Evolutionary conservation across 2,113 vertebrate genomes (phyloP), one percentile per base, ranked within the genome.

Genomic region (Calyptommatus sinebrachiatus): DNA sequence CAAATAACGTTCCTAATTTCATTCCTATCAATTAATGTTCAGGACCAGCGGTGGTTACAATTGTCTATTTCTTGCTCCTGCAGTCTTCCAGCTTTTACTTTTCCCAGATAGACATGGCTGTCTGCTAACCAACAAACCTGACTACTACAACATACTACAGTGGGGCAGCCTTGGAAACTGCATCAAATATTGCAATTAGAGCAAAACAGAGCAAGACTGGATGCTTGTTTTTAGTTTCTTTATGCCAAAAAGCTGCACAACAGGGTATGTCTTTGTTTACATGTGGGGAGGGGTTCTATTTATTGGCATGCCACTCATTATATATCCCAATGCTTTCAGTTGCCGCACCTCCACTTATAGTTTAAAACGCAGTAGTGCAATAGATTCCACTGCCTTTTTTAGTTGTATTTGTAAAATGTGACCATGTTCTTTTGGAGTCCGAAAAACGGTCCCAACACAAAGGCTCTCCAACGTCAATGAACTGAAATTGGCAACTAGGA

Each of bases 391-490:
- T 29, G 29, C 53, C 72, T 74, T 20, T 28, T 73, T 73, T 28
- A 5, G 16, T 16, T 31, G 50, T 7, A 21, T 35, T 20, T 72
- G 48, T 29, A 31, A 7, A 31, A 31, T 62, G 31, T 8, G 26
- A 10, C 24, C n/a, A 46, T 31, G 61, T 14, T 31, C 53, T n/a
- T 48, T 21, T 46, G 8, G 24, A 3, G 16, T 28, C 53, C 29
- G 7, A 81, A 5, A 76, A 76, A 67, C 65, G 62, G 31, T 73
- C 11, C 22, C 79, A 70, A 46, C 48, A 76, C 35, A 73, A 81
- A 62, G 31, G 5, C 63, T 7, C 46, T 67, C 22, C 57, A 35
- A 67, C 18, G 5, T 62, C 61, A 81, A 70, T 46, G 65, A 76
- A 81, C 21, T 46, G 20, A 70, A 65, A 81, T 41, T 81, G 35